Evolutionary conservation across 2,888 invertebrate species (phyloP).

Genomic region (Drosophila rubida): DNA sequence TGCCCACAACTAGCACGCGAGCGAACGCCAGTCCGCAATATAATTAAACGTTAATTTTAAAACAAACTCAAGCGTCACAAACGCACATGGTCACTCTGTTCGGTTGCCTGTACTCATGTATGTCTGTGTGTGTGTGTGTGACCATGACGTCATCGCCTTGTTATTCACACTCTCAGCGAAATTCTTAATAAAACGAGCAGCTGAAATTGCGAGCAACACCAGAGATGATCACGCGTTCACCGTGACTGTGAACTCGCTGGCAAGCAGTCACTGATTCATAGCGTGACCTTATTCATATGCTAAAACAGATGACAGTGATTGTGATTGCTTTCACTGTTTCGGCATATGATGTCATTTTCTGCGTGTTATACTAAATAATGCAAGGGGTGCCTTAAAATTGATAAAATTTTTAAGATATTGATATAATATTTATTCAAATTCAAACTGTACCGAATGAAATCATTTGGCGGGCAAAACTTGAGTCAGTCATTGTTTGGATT

Average conservation of each 20-base stretch:
- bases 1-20: constrained; percentile 5
- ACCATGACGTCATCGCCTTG: constrained; percentile 69
- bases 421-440: not conserved
- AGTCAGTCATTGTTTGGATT: not conserved
- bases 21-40: not conserved
- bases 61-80: constrained; percentile 28
- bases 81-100: constrained; percentile 30
- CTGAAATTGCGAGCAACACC: constrained; percentile 14
- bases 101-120: not conserved
- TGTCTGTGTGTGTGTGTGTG: constrained; percentile 14
- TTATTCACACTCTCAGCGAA: constrained; percentile 62
- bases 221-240: constrained; percentile 38
- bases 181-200: constrained; percentile 46
- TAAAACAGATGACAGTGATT: not conserved
- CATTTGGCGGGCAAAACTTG: not conserved
- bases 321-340: not conserved
- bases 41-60: constrained; percentile 26
- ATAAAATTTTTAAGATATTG: not conserved
- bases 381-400: not conserved
- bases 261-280: not conserved
- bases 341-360: not conserved
- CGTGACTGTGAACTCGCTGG: constrained; percentile 6
- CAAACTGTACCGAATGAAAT: not conserved
- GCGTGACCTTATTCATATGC: not conserved
- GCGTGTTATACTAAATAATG: not conserved